A percentile compares a stretch with the other conserved stretches of the same genome.
These are phyloP conservation scores for Chrysodeixis includens DNA, from an alignment of 2,888 invertebrate genomes.

Conservation along the genomic window DNA sequence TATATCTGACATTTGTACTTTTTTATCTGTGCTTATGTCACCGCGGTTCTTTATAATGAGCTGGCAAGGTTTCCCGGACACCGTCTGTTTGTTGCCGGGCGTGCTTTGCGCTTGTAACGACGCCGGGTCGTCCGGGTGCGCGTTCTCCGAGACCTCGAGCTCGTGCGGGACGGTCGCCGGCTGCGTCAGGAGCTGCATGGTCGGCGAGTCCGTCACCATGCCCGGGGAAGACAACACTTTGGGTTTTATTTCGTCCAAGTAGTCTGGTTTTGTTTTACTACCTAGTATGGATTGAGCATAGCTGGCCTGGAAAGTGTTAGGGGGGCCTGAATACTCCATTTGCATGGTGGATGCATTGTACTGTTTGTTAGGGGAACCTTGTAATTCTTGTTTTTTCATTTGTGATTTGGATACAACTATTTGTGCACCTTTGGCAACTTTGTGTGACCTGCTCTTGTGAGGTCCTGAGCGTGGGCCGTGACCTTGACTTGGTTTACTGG, in stretches of 20 bases:
- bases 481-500: slow-evolving; percentile 83
- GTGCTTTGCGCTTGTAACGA: slow-evolving; percentile 75
- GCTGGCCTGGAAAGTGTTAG: slow-evolving; percentile 84
- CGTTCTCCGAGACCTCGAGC: slow-evolving; percentile 70
- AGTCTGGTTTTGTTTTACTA: slow-evolving; percentile 77
- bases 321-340: slow-evolving; percentile 78
- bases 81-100: slow-evolving; percentile 68
- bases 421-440: slow-evolving; percentile 61
- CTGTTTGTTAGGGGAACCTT: slow-evolving; percentile 74
- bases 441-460: slow-evolving; percentile 76
- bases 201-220: slow-evolving; percentile 78
- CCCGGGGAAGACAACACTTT: slow-evolving; percentile 76
- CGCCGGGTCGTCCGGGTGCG: slow-evolving; percentile 75
- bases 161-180: slow-evolving; percentile 80
- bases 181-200: slow-evolving; percentile 81
- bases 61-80: slow-evolving; percentile 79
- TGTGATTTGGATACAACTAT: slow-evolving; percentile 67
- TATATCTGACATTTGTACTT: slow-evolving; percentile 80
- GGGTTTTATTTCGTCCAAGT: slow-evolving; percentile 76
- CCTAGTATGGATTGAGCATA: slow-evolving; percentile 84
- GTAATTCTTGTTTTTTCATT: slow-evolving; percentile 74
- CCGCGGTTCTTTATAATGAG: slow-evolving; percentile 81
- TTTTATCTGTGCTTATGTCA: slow-evolving; percentile 74
- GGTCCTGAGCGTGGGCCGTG: slow-evolving; percentile 70
- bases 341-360: slow-evolving; percentile 72